Evolutionary conservation across 2,888 invertebrate genomes (phyloP), one percentile per base, ranked within the genome.

Genomic region (Trissoscelio sp.): DNA sequence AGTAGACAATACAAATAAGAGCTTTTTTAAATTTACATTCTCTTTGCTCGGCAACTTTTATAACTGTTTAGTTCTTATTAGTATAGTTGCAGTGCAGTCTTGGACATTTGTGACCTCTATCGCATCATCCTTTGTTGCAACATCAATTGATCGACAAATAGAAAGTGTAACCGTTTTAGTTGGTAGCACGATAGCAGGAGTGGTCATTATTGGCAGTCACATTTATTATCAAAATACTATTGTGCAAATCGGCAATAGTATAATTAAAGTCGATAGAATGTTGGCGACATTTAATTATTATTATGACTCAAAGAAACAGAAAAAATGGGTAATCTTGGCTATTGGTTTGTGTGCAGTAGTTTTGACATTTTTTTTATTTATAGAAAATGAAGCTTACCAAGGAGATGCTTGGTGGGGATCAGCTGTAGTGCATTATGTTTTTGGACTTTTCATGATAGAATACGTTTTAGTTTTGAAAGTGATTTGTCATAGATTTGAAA

Each of bases 371-470:
- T 70, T 70, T 22, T 48, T 78, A 16, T 78, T 55, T 28, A 42
- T 72, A 3, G 72, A 72, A 51, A 2, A 58, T n/a, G 28, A 5
- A 24, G 78, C 72, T n/a, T 79, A 72, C 5, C 7, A 66, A 18
- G 57, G 42, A 0, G 58, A 72, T 20, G 78, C 70, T 0, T 79
- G 78, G 78, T 79, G 57, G 57, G 57, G 72, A 9, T 16, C 57
- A 0, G 57, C 34, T 3, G 20, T 72, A 3, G 51, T 70, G 12
- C 70, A 79, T 22, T 79, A 79, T 24, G 44, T 73, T 12, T 51
- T 79, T 34, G 79, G 72, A 22, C 44, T 79, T 7, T 73, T 67
- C 9, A 67, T 79, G 28, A 14, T 73, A 1, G 51, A 73, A 18
- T 79, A 79, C 20, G 28, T 73, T 24, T 12, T 73, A 11, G 12